Evolutionary conservation across 2,888 invertebrate genomes (phyloP).

Genomic region (Drosophila quinaria): DNA sequence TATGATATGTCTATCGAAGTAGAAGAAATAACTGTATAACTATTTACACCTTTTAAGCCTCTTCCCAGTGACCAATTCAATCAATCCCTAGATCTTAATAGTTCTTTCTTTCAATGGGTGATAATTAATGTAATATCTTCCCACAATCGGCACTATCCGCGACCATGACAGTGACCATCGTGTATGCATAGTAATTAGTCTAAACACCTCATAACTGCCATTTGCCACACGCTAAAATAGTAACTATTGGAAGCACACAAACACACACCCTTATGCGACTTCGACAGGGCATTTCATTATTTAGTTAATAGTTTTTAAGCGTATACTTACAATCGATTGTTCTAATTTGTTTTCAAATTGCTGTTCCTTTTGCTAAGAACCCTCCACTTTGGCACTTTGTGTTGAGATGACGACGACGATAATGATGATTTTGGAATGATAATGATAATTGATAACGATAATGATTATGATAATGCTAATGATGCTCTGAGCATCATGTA

Average conservation of each 20-base stretch:
- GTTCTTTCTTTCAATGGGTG: conserved; percentile 44
- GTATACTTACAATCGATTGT: conserved; percentile 73
- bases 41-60: conserved; percentile 22
- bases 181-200: conserved; percentile 50
- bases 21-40: conserved; percentile 33
- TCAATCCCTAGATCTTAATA: conserved; percentile 26
- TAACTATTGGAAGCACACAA: conserved; percentile 36
- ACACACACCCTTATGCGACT: conserved; percentile 38
- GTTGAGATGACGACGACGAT: conserved; percentile 49
- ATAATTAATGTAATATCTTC: conserved; percentile 31
- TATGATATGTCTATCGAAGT: conserved; percentile 50
- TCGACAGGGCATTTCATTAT: conserved; percentile 64
- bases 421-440: conserved; percentile 18
- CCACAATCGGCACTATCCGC: conserved; percentile 8
- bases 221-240: conserved; percentile 62
- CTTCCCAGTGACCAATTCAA: conserved; percentile 57
- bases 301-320: conserved; percentile 72
- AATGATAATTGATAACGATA: conserved; percentile 33
- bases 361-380: conserved; percentile 73
- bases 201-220: conserved; percentile 65
- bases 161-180: conserved; percentile 20
- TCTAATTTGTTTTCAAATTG: conserved; percentile 60
- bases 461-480: conserved; percentile 49
- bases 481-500: conserved; percentile 74
- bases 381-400: conserved; percentile 62